A percentile compares a stretch with the other conserved stretches of the same genome.
These are phyloP conservation scores for Baccha elongata DNA, from an alignment of 2,888 invertebrate species.

Conservation along the genomic window DNA sequence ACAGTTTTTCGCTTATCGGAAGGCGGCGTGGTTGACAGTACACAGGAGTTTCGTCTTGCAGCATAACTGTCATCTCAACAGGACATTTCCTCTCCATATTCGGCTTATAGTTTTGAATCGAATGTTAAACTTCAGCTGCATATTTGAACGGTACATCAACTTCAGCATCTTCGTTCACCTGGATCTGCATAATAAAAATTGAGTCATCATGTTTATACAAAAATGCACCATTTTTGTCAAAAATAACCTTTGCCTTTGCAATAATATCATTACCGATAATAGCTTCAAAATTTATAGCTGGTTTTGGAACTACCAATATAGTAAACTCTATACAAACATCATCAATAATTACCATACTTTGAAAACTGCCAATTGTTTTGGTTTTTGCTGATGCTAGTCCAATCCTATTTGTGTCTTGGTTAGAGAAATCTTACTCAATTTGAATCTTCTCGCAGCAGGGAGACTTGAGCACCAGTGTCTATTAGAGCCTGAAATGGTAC, in stretches of 20 bases:
- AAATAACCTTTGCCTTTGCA: background rate
- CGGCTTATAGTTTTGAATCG: conserved; percentile 13
- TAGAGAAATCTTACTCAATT: background rate
- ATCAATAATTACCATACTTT: conserved; percentile 29
- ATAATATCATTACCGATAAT: conserved; percentile 53
- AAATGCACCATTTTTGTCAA: conserved; percentile 7
- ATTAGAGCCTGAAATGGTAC: conserved; percentile 14
- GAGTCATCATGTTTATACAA: background rate
- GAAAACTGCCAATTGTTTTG: conserved; percentile 33
- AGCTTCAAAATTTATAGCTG: conserved; percentile 30
- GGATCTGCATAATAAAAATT: conserved; percentile 25
- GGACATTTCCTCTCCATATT: background rate
- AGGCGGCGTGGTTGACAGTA: conserved; percentile 11
- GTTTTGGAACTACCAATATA: conserved; percentile 33
- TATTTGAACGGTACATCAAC: conserved; percentile 14
- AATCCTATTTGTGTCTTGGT: background rate
- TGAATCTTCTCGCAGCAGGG: conserved; percentile 16
- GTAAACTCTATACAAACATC: conserved; percentile 3
- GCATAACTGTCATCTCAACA: conserved; percentile 3
- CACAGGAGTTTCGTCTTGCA: conserved; percentile 23
- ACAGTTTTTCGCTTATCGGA: conserved; percentile 11
- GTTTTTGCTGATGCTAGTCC: conserved; percentile 35
- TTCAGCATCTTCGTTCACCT: conserved; percentile 2
- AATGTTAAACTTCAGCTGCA: background rate
- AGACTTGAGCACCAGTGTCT: conserved; percentile 30